These are phyloP conservation scores for Ophion ellenae DNA, from an alignment of 2,888 invertebrate genomes.

Conservation along the genomic window DNA sequence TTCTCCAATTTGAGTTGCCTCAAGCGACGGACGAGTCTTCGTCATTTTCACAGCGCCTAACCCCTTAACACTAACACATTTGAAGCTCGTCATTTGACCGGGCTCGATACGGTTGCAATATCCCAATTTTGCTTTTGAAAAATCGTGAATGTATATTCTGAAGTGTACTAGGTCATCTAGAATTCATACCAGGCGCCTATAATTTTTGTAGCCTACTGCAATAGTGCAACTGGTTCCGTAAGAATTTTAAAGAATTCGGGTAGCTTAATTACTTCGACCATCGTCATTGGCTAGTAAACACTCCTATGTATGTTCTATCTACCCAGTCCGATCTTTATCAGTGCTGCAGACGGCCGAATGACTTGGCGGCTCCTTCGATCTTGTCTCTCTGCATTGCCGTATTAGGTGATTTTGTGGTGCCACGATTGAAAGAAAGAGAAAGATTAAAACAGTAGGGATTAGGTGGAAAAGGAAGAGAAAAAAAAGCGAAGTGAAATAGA, in stretches of 20 bases:
- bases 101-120: no score
- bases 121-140: no score
- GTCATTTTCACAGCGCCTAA: no score
- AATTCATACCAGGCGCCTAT: no score
- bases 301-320: background rate
- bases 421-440: slow-evolving; percentile 32
- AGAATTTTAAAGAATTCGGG: background rate
- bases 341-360: background rate
- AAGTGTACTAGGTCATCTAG: no score
- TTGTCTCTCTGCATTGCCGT: slow-evolving; percentile 16
- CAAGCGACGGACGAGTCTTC: no score
- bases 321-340: background rate
- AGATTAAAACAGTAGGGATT: slow-evolving; percentile 32
- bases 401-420: slow-evolving; percentile 32
- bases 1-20: no score
- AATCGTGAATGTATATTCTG: no score
- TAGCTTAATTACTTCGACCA: background rate
- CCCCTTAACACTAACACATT: no score
- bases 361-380: slow-evolving; percentile 2
- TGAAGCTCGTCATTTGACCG: no score
- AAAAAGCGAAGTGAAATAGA: slow-evolving; percentile 52
- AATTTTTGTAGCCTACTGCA: no score
- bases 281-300: background rate
- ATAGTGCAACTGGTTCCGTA: no score
- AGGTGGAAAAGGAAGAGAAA: slow-evolving; percentile 35